Evolutionary conservation across 1,140 invertebrate species (phyloP).

Genomic region (Leptinotarsa undecemlineata): DNA sequence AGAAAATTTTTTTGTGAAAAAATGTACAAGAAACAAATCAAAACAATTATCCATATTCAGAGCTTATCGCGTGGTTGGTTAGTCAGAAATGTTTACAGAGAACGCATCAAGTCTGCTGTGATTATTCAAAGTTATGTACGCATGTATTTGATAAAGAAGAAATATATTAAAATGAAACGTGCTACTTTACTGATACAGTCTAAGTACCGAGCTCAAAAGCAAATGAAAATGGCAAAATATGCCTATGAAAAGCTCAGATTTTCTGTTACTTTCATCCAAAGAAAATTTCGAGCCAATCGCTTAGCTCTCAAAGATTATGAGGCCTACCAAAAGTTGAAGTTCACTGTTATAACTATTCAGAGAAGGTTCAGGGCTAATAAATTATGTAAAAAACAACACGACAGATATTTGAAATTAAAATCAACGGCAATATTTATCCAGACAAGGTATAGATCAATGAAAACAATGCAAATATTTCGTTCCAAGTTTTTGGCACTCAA

Average conservation of each 20-base stretch:
- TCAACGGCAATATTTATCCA: constrained; percentile 57
- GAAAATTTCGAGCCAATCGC: constrained; percentile 41
- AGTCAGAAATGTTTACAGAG: constrained; percentile 41
- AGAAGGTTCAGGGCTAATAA: constrained; percentile 51
- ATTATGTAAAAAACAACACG: constrained; percentile 45
- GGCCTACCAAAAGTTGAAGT: constrained; percentile 35
- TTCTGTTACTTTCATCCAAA: constrained; percentile 51
- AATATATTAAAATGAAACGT: constrained; percentile 48
- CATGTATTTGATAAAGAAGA: constrained; percentile 21
- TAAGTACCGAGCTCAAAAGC: constrained; percentile 46
- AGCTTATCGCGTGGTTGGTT: constrained; percentile 50
- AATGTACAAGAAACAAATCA: constrained; percentile 39
- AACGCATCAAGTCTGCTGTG: constrained; percentile 32
- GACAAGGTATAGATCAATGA: constrained; percentile 55
- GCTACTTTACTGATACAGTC: constrained; percentile 48
- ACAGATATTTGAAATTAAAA: constrained; percentile 47
- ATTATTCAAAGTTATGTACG: constrained; percentile 40
- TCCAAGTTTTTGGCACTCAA: constrained; percentile 54
- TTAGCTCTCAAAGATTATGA: constrained; percentile 19
- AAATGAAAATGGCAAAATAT: constrained; percentile 39
- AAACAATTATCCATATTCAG: constrained; percentile 37
- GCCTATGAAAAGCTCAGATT: constrained; percentile 46
- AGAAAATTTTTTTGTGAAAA: constrained; percentile 51
- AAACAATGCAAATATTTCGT: constrained; percentile 50
- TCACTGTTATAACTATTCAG: constrained; percentile 37